Evolutionary conservation across 2,113 vertebrate genomes (phyloP), one percentile per base, ranked within the genome.

Genomic region (Cacatua alba): DNA sequence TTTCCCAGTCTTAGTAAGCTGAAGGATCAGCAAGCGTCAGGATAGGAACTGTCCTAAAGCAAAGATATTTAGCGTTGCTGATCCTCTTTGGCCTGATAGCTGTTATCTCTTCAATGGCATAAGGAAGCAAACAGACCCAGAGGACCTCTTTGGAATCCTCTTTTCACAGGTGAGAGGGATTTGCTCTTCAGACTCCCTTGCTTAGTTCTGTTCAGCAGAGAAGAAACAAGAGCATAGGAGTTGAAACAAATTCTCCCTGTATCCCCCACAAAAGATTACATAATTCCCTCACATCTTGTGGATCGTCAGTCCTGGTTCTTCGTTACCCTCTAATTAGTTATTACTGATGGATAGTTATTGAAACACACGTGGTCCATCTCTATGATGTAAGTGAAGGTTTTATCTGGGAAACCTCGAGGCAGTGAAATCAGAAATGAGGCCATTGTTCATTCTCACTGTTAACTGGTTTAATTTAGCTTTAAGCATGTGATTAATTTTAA

Each of bases 401-500:
- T 49, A n/a, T 71, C 85, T 76, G 41, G 62, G 41, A 94, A 92
- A 49, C 29, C 74, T 46, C 48, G 44, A 78, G 52, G 71, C 5
- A 4, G 43, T 52, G 52, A 62, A 70, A 85, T 83, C 55, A 89
- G 92, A 91, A 87, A 79, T 11, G 17, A 3, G 3, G 28, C 19
- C 59, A 23, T 39, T 94, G 88, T 77, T 91, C 48, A 37, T 92
- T 92, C 75, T 88, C 55, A 59, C 62, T 86, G 57, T 37, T 92
- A 75, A 79, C 62, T 90, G 80, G 90, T 72, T 55, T 67, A 57
- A 76, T 92, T 92, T 69, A 90, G 74, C 37, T 78, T 88, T 82
- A 79, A 91, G 72, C 7, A 1, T 91, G 49, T 88, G 86, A 95
- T 94, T 92, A 88, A 91, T 88, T 93, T 92, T 91, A 91, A 94